Base-by-base conservation (phyloP, 2,113 vertebrate genomes). In the Hemiprocne comata region DNA sequence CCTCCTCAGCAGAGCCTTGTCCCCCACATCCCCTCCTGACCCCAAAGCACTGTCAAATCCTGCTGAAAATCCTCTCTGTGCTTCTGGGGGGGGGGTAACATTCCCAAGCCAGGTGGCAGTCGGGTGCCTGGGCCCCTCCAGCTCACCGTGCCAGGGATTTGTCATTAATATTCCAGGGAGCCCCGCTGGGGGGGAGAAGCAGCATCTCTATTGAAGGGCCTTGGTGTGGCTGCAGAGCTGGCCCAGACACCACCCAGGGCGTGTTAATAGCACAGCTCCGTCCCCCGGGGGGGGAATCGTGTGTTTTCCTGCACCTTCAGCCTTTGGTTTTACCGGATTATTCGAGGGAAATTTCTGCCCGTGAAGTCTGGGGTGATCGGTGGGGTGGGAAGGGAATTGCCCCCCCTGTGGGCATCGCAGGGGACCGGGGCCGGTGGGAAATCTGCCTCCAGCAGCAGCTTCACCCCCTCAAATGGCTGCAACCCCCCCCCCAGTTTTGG, bases 241-340 rank as follows among this genome's bases (percentile, higher is more conserved):
- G 7, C 38, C 2, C 1, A 36, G 29, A 17, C 31, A 10, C 17
- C 17, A 1, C 33, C 0, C 1, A 53, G 48, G 7, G 46, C n/a
- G 14, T 6, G 0, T 11, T 29, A 12, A 7, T 9, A 50, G 25
- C 25, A 5, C 0, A 1, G 18, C 34, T 33, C 0, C 7, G 64
- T 5, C 36, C 36, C 24, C n/a, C 0, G 2, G 31, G 50, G 15
- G 51, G 28, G 19, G 46, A 18, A 58, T n/a, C 5, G 24, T 1
- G 0, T 13, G 4, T 58, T 57, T 20, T 29, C 23, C 64, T 77
- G 58, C 44, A 60, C 17, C n/a, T 28, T 46, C 13, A 1, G 6
- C 1, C 26, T 70, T 55, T 38, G 13, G 7, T 53, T 87, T 46
- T 34, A 10, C 10, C 38, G 36, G 28, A 5, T 72, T n/a, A 11